Conservation (phyloP, 2,888 invertebrate genomes). For the Pollenia labialis region DNA sequence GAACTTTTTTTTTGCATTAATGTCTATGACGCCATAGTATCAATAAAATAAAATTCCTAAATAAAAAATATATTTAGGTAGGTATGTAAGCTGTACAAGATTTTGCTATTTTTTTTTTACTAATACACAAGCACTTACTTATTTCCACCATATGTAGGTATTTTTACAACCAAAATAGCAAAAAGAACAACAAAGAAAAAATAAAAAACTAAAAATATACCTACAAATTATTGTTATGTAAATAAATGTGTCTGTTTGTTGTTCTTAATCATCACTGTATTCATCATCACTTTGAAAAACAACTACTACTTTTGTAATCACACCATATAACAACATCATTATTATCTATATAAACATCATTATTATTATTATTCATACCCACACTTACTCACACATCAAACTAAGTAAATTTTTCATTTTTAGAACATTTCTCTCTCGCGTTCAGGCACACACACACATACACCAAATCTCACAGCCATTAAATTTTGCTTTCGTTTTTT, state of each 20-base stretch:
- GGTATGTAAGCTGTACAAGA: not conserved
- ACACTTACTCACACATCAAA: not conserved
- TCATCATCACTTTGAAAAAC: slow-evolving; percentile 5
- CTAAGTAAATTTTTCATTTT: slow-evolving; percentile 26
- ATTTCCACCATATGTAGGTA: not conserved
- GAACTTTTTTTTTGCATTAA: slow-evolving; percentile 7
- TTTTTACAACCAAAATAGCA: slow-evolving; percentile 14
- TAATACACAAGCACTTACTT: not conserved
- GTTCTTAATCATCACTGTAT: slow-evolving; percentile 40
- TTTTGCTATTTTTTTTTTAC: slow-evolving; percentile 20
- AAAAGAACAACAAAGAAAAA: not conserved
- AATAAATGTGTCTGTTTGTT: not conserved
- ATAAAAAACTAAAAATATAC: slow-evolving; percentile 3
- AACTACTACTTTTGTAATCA: slow-evolving; percentile 15
- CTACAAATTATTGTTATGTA: too few species aligned
- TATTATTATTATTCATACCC: slow-evolving; percentile 34
- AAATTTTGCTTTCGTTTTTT: slow-evolving; percentile 27
- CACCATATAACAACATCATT: slow-evolving; percentile 33
- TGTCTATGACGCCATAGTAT: slow-evolving; percentile 17
- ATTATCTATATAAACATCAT: slow-evolving; percentile 45
- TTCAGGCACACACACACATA: not conserved
- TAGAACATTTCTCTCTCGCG: slow-evolving; percentile 52
- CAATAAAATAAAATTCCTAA: not conserved
- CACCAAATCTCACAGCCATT: not conserved
- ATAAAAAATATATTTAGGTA: not conserved